Percentiles rank a stretch among this genome's conserved stretches.
Evolutionary conservation across 2,888 invertebrate genomes (phyloP).

Genomic region (Microctonus hyperodae): DNA sequence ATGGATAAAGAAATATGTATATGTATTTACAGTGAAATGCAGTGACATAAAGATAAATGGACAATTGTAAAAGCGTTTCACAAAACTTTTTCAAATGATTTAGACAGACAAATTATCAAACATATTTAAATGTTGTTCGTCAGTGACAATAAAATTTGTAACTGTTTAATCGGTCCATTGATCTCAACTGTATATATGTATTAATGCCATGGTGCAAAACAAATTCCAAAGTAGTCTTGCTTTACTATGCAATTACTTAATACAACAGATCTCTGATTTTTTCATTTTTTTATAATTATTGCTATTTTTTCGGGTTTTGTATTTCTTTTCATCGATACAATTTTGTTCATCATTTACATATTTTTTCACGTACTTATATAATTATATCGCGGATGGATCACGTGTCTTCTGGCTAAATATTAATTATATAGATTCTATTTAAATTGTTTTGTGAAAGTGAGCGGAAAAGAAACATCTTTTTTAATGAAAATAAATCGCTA

Average conservation of each 20-base stretch:
- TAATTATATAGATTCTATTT: neutral
- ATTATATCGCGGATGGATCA: conserved; percentile 14
- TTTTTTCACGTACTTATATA: conserved; percentile 34
- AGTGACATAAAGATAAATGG: too few relatives aligned
- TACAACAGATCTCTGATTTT: conserved; percentile 4
- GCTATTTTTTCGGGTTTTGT: conserved; percentile 20
- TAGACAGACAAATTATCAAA: neutral
- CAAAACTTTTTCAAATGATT: neutral
- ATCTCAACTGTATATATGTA: neutral
- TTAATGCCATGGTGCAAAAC: conserved; percentile 31
- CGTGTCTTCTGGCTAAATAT: neutral
- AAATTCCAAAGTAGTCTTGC: conserved; percentile 34
- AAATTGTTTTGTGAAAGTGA: neutral
- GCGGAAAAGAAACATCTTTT: neutral
- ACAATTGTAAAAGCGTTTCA: neutral
- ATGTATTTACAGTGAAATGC: neutral
- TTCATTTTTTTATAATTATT: conserved; percentile 1
- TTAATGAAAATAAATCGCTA: conserved; percentile 27
- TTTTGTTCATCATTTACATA: neutral
- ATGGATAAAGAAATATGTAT: neutral
- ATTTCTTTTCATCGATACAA: neutral
- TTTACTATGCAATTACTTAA: conserved; percentile 20
- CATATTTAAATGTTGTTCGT: neutral
- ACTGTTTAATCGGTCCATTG: neutral
- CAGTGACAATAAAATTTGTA: neutral